Base-by-base conservation (phyloP, 2,888 invertebrate species). In the Cephus rjabovi region DNA sequence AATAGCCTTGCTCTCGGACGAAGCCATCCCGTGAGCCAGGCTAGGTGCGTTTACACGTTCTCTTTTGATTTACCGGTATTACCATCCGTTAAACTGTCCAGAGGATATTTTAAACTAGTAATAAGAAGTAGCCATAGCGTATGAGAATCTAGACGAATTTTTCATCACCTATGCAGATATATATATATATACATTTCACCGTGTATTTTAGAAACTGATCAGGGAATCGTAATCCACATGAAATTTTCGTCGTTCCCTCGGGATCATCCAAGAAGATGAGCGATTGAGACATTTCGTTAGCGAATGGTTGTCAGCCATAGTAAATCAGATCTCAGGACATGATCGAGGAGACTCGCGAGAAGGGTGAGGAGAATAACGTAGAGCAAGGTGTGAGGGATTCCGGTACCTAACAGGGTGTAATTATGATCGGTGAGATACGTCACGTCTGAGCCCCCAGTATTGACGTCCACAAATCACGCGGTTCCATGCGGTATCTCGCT, bases 381-480 rank as follows among this genome's bases (percentile, higher is more conserved):
- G 71, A 71, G 12, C 71, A 34, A 71, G 37, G 77, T 69, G 74
- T 70, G 56, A 71, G 75, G 74, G 31, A 74, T 86, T 88, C 83
- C 80, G 83, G 88, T 88, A 56, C 56, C 56, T 56, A 90, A 88
- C 90, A 87, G 90, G 90, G 90, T 90, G 90, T 91, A 91, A 91
- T 91, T 91, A 91, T 91, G 91, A 91, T 91, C 90, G 89, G 91
- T 91, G 90, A 91, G 91, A 91, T 91, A 91, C 90, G 90, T 91
- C 91, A 91, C 89, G 90, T 86, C 87, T 89, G 56, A 87, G 87
- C 86, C 87, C 86, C 86, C 85, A 85, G 88, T 90, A 91, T 91
- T 90, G 91, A 90, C 90, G 89, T 88, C 90, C 87, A 91, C 91
- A 91, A 91, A 91, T 91, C 91, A 91, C 87, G 83, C 23, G 81